These are phyloP conservation scores for Tricholauxania praeusta DNA, from an alignment of 2,888 invertebrate genomes.

Conservation along the genomic window DNA sequence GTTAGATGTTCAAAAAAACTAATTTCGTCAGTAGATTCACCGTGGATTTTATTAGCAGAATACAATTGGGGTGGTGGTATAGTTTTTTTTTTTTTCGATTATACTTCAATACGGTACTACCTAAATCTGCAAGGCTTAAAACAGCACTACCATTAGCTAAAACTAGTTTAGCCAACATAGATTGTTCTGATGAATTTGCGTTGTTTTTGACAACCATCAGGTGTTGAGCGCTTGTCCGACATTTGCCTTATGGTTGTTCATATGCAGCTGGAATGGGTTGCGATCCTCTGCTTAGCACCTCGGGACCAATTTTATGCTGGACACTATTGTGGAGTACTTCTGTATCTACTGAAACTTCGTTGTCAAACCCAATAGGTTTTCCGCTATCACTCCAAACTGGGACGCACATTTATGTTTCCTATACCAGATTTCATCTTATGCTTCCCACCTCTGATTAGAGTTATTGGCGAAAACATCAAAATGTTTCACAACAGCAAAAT, in stretches of 20 bases:
- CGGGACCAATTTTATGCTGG: constrained; percentile 57
- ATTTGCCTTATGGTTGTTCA: not conserved
- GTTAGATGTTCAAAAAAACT: no score
- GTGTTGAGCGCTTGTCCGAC: no score
- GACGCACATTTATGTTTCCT: constrained; percentile 55
- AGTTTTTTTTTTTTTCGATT: not conserved
- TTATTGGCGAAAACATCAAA: no score
- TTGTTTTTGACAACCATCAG: not conserved
- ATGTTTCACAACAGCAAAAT: no score
- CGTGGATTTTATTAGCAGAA: no score
- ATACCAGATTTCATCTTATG: no score
- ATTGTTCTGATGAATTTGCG: not conserved
- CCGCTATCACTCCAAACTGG: constrained; percentile 56
- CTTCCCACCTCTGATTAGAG: no score
- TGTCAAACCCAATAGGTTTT: constrained; percentile 56
- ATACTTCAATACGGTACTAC: not conserved
- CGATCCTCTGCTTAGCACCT: constrained; percentile 54
- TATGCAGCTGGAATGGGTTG: constrained; percentile 53
- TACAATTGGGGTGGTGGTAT: no score
- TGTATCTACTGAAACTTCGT: constrained; percentile 55
- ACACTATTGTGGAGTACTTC: constrained; percentile 56
- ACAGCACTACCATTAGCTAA: constrained; percentile 7
- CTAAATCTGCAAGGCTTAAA: not conserved
- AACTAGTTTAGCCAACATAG: not conserved
- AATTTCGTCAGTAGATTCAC: no score